A percentile compares a stretch with the other conserved stretches of the same genome.
Conservation (phyloP, 2,888 invertebrate genomes). For the Didymodactylos carnosus region DNA sequence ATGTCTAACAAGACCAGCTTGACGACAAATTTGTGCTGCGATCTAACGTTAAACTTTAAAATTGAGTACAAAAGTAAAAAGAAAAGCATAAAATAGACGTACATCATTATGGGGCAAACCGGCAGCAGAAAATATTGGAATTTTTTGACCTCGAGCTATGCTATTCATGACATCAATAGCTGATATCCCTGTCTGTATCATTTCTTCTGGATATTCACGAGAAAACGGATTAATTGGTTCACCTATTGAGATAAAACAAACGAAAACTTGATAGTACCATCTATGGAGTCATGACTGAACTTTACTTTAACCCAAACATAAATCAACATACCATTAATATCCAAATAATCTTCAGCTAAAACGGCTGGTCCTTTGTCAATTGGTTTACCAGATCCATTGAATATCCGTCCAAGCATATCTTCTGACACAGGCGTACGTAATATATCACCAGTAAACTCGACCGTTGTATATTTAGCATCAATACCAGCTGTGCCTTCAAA, state of each 20-base stretch:
- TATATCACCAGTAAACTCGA: conserved; percentile 98
- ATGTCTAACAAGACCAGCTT: conserved; percentile 88
- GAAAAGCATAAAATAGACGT: not conserved
- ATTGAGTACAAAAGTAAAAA: not conserved
- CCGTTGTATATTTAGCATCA: conserved; percentile 94
- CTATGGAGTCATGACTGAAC: not conserved
- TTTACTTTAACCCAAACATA: not conserved
- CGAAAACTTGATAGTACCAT: no score
- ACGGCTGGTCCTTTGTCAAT: conserved; percentile 98
- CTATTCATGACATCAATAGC: conserved; percentile 99
- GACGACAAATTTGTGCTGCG: conserved; percentile 97
- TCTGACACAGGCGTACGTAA: conserved; percentile 92
- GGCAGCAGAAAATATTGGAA: conserved; percentile 98
- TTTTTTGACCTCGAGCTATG: conserved; percentile 97
- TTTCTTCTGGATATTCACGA: conserved; percentile 98
- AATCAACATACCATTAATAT: conserved; percentile 56
- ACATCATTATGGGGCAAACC: conserved; percentile 83
- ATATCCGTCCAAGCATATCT: conserved; percentile 94
- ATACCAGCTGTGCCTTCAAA: conserved; percentile 99
- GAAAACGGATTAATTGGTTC: conserved; percentile 99
- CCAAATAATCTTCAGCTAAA: conserved; percentile 88
- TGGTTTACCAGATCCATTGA: conserved; percentile 98
- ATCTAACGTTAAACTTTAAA: conserved; percentile 41
- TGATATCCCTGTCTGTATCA: conserved; percentile 97
- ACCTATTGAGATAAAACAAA: conserved; percentile 23